Base-by-base conservation (phyloP, 2,888 invertebrate species). In the Sminthurides aquaticus region DNA sequence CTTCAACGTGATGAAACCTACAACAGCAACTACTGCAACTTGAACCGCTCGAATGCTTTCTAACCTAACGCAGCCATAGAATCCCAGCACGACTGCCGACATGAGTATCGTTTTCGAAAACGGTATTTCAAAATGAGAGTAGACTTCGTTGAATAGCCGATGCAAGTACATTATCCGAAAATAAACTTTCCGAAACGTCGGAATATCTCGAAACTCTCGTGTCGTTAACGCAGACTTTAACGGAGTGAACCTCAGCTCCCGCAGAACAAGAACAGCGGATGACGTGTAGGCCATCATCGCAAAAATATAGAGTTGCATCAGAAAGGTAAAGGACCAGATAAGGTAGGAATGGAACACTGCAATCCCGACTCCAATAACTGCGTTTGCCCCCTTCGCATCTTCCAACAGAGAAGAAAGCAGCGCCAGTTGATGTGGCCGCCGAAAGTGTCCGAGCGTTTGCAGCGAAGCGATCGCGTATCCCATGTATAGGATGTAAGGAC, bases 141-240 rank as follows among this genome's bases (percentile, higher is more conserved):
- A 58, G 15, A 58, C 58, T 28, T 58, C 34, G 28, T 58, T 58
- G 43, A 58, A 58, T 11, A 58, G 18, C 34, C 43, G 28, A 18
- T 58, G 58, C 26, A 34, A 34, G 24, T 11, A 3, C 15, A 24
- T 20, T 15, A 2, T 28, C 3, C 28, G 15, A 15, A 28, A 1
- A 43, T 58, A 58, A 34, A 58, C 22, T 20, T 28, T 1, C 20
- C 24, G 1, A 22, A 58, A 34, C 15, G 28, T 28, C 8, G 15
- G 8, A 5, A 34, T 15, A 34, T 34, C 43, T 5, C 43, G 43
- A 34, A 34, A 15, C 43, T 34, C 43, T 15, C 43, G 43, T 11
- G 15, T 34, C 15, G 43, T 34, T 11, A 34, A 15, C n/a, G n/a
- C n/a, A n/a, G n/a, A n/a, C n/a, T n/a, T n/a, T n/a, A n/a, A n/a